A percentile compares a stretch with the other conserved stretches of the same genome.
Conservation (phyloP, 1,140 invertebrate species). For the Apis dorsata region DNA sequence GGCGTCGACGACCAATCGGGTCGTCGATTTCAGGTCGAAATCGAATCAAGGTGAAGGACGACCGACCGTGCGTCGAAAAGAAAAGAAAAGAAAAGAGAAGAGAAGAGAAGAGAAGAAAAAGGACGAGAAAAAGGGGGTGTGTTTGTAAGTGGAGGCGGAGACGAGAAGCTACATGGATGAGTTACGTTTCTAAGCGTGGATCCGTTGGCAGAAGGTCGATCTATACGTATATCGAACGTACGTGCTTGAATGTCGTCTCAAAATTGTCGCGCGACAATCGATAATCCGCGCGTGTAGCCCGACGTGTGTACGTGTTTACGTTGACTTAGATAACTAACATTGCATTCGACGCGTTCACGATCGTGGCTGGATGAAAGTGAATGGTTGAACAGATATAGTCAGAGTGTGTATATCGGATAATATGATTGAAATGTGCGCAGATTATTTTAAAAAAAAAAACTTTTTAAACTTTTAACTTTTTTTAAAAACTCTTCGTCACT, state of each 20-base stretch:
- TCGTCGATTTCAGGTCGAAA: conserved; percentile 5
- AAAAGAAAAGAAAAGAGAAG: not conserved
- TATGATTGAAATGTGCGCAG: no score
- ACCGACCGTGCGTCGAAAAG: not conserved
- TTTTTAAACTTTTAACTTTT: no score
- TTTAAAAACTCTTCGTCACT: no score
- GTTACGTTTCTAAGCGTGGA: not conserved
- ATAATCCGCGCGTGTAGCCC: conserved; percentile 13
- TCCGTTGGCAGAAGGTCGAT: conserved; percentile 9
- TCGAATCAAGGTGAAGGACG: conserved; percentile 26
- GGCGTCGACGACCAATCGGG: not conserved
- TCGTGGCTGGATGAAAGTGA: not conserved
- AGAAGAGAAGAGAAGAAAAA: no score
- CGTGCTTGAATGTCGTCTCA: conserved; percentile 5
- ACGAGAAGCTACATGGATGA: not conserved
- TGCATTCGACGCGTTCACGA: not conserved
- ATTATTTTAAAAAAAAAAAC: no score
- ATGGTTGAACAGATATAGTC: not conserved
- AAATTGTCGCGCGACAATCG: conserved; percentile 25
- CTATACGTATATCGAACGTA: conserved; percentile 15
- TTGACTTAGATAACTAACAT: conserved; percentile 14
- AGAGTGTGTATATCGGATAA: not conserved
- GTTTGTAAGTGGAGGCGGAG: not conserved
- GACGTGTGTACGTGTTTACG: conserved; percentile 6
- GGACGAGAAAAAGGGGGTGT: conserved; percentile 3